These are phyloP conservation scores for Drosophila kepulauana DNA, from an alignment of 1,140 invertebrate genomes.

Conservation along the genomic window DNA sequence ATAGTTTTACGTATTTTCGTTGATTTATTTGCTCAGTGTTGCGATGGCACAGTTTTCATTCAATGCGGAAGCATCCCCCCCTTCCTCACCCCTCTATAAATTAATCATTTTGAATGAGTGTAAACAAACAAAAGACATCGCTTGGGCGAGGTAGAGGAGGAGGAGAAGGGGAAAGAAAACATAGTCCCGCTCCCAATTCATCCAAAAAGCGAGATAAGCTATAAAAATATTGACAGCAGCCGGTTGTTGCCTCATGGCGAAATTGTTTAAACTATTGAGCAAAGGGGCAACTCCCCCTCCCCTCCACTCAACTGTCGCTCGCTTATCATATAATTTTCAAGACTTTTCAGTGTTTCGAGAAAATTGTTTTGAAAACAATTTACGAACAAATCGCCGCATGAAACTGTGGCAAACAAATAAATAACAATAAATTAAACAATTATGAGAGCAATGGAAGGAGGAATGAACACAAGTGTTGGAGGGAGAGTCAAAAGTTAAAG, in stretches of 20 bases:
- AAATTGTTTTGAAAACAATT: slow-evolving; percentile 67
- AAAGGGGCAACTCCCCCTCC: slow-evolving; percentile 16
- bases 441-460: slow-evolving; percentile 41
- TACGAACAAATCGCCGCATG: slow-evolving; percentile 63
- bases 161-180: background rate
- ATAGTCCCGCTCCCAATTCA: slow-evolving; percentile 26
- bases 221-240: slow-evolving; percentile 74
- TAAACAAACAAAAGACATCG: slow-evolving; percentile 50
- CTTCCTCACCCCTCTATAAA: background rate
- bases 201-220: slow-evolving; percentile 61
- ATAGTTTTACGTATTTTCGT: slow-evolving; percentile 62
- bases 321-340: slow-evolving; percentile 67
- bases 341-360: slow-evolving; percentile 39
- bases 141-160: too few relatives aligned
- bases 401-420: slow-evolving; percentile 71
- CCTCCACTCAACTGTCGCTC: slow-evolving; percentile 1
- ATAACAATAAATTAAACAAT: slow-evolving; percentile 84
- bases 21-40: slow-evolving; percentile 72
- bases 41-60: slow-evolving; percentile 67
- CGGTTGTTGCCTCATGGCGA: slow-evolving; percentile 60
- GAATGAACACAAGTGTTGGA: background rate
- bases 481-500: slow-evolving; percentile 37
- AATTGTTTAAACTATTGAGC: slow-evolving; percentile 68
- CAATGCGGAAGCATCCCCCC: slow-evolving; percentile 57
- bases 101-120: slow-evolving; percentile 53